Conservation (phyloP, 2,797 vertebrate species). For the Phaenicophaeus curvirostris region DNA sequence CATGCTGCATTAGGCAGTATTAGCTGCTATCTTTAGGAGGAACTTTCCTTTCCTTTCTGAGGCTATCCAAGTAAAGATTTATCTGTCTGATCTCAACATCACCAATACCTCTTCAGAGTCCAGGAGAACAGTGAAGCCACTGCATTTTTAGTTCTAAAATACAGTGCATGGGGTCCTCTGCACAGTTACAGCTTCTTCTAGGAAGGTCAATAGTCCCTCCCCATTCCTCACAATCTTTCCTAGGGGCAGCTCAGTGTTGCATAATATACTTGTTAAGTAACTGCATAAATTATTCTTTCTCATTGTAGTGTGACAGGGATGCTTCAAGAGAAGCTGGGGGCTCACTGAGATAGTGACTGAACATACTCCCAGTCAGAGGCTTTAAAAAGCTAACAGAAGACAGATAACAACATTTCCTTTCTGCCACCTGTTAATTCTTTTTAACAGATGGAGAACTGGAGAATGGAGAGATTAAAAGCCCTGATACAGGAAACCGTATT, state of each 20-base stretch:
- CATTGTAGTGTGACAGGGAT: background rate
- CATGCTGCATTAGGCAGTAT: accelerated
- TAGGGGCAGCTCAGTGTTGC: background rate
- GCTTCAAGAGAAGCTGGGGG: background rate
- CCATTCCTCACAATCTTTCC: background rate
- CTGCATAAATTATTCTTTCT: background rate
- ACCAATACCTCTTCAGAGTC: background rate
- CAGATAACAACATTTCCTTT: constrained; percentile 62
- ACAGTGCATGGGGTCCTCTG: background rate
- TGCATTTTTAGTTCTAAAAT: background rate
- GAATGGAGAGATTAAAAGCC: constrained; percentile 65
- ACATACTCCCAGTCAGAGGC: background rate
- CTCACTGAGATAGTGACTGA: background rate
- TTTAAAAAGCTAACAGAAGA: constrained; percentile 52
- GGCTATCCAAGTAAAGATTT: background rate
- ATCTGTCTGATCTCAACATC: accelerated
- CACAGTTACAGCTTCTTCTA: background rate
- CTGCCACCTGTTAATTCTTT: constrained; percentile 67
- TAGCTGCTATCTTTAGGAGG: background rate
- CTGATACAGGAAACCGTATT: constrained; percentile 61
- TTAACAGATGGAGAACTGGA: constrained; percentile 62
- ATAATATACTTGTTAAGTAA: background rate
- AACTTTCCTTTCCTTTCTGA: background rate
- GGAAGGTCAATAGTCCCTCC: background rate
- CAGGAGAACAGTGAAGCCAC: background rate